Evolutionary conservation across 2,888 invertebrate species (phyloP).

Genomic region (Drosophila tanythrix): DNA sequence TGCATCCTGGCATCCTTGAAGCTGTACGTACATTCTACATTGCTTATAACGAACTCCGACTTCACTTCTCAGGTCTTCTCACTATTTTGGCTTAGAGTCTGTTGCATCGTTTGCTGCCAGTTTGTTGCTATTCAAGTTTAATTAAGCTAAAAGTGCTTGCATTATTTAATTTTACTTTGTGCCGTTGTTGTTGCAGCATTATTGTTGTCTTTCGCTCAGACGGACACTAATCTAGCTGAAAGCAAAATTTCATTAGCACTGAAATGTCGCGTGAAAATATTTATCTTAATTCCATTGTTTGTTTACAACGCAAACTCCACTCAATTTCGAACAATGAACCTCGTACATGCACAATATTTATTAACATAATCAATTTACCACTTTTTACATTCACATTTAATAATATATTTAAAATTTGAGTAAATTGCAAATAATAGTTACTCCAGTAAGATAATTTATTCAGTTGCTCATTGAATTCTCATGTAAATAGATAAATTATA

Average conservation of each 20-base stretch:
- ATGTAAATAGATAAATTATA: background rate
- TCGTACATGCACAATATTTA: conserved; percentile 2
- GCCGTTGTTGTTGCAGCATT: conserved; percentile 33
- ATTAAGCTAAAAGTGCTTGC: conserved; percentile 81
- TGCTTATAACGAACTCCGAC: conserved; percentile 15
- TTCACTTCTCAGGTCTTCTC: conserved; percentile 27
- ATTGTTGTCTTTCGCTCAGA: conserved; percentile 26
- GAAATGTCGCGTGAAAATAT: conserved; percentile 79
- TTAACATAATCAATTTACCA: background rate
- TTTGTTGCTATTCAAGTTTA: conserved; percentile 77
- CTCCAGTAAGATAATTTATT: background rate
- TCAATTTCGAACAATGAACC: conserved; percentile 21
- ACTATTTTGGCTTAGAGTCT: conserved; percentile 58
- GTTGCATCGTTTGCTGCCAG: conserved; percentile 60
- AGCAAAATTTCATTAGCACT: conserved; percentile 78
- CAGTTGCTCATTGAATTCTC: too few relatives aligned
- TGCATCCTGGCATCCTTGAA: conserved; percentile 29
- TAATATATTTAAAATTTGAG: background rate
- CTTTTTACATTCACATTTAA: background rate
- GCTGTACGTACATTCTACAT: conserved; percentile 13
- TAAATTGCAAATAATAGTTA: background rate
- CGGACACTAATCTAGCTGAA: conserved; percentile 74
- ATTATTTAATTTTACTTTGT: conserved; percentile 79
- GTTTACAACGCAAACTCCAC: conserved; percentile 35
- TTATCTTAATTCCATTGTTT: conserved; percentile 68